phyloP scores from a whole-genome alignment of 2,113 vertebrate species.

The Tinamus guttatus region DNA sequence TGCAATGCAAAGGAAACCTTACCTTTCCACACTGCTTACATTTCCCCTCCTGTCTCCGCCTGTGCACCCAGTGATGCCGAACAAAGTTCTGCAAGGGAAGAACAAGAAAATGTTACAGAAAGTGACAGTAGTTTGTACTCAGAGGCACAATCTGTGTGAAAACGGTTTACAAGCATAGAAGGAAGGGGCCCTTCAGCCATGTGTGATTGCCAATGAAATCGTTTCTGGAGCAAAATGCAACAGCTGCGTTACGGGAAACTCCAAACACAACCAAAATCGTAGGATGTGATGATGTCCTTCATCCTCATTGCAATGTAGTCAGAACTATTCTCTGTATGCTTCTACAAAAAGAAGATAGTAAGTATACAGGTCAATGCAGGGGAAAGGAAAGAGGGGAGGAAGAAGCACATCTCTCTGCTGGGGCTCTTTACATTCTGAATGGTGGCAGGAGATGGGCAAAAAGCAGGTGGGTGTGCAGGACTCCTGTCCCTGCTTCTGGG shows the following conservation, averaged over 20 bases:
- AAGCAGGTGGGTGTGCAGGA: neutral
- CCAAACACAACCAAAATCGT: neutral
- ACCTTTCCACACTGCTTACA: conserved; percentile 99
- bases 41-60: conserved; percentile 94
- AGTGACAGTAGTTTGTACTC: neutral
- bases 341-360: neutral
- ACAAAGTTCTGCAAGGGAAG: conserved; percentile 85
- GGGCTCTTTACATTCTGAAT: neutral
- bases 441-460: neutral
- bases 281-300: neutral
- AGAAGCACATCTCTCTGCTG: neutral
- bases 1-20: neutral
- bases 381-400: neutral
- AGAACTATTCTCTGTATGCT: neutral
- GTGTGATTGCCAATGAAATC: neutral
- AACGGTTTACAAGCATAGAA: neutral
- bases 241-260: neutral
- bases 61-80: conserved; percentile 98
- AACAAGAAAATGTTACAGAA: neutral
- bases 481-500: neutral
- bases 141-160: neutral
- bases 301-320: neutral
- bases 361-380: neutral
- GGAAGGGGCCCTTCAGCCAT: neutral
- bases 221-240: neutral